Evolutionary conservation across 2,888 invertebrate species (phyloP), one percentile per base, ranked within the genome.

Genomic region (Heterodera filipjevi): DNA sequence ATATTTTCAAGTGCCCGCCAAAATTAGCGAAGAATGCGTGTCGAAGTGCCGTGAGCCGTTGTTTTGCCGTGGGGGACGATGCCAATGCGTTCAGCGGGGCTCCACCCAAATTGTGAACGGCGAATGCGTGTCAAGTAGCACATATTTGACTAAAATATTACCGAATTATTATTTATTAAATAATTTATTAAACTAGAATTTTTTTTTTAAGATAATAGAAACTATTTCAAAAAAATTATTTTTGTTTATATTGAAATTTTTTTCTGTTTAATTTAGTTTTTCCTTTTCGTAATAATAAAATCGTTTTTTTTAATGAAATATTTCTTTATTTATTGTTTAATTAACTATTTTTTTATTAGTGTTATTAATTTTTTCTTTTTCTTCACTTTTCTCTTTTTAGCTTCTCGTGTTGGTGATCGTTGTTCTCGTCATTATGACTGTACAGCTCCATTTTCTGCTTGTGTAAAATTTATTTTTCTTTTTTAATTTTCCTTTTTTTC

Each of bases 401-500:
- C 83, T 12, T 87, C 88, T 6, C 81, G 85, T 46, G 88, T 88
- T 12, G 88, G 88, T 3, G 89, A 88, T 78, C 83, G 89, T 16
- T 88, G 88, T 71, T 85, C 86, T 19, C 80, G 87, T 12, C 88
- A 88, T 78, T 88, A 89, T 79, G 88, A 88, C 77, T 88, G 88
- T 76, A 87, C 89, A 16, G 82, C 87, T 12, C 88, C 88, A 22
- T 88, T 88, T 79, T 88, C 88, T 0, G 88, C 88, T 5, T 88
- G 88, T 76, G 83, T 89, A 73, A 32, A 46, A 32, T 72, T 39
- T 5, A 72, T 19, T 19, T 39, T 44, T 6, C 19, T 72, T 39
- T 59, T 22, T 19, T 6, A 2, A 2, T 8, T n/a, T n/a, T n/a
- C 8, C 46, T 3, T 14, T 49, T 49, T 27, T 44, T 35, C 14